phyloP scores from a whole-genome alignment of 2,113 vertebrate species.

The Strigops habroptila region DNA sequence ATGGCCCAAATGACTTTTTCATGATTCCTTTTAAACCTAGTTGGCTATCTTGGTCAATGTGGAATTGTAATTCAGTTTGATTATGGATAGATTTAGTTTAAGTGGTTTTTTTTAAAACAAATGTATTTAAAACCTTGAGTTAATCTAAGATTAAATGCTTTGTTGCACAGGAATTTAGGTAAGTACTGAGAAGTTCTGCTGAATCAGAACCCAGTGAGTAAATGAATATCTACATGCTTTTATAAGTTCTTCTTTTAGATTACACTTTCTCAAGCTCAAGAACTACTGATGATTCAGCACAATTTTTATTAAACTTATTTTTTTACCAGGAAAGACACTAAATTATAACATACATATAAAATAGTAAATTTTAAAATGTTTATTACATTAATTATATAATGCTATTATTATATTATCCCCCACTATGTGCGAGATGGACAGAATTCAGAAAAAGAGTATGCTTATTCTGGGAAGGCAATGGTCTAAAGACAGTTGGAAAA shows the following conservation, averaged over 20 bases:
- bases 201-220: neutral
- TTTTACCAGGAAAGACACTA: neutral
- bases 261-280: neutral
- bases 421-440: neutral
- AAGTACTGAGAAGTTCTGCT: neutral
- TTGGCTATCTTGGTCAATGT: neutral
- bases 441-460: neutral
- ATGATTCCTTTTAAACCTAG: neutral
- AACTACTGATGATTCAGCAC: neutral
- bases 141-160: conserved; percentile 2
- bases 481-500: neutral
- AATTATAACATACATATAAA: neutral
- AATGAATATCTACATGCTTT: neutral
- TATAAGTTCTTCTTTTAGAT: neutral
- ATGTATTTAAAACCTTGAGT: neutral
- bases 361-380: neutral
- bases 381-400: neutral
- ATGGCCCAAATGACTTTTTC: neutral
- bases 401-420: neutral
- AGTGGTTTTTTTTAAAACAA: neutral
- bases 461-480: neutral
- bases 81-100: neutral
- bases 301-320: neutral
- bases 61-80: neutral
- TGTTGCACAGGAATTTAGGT: neutral